phyloP scores from a whole-genome alignment of 2,888 invertebrate species.

The Eupithecia pulchellata region DNA sequence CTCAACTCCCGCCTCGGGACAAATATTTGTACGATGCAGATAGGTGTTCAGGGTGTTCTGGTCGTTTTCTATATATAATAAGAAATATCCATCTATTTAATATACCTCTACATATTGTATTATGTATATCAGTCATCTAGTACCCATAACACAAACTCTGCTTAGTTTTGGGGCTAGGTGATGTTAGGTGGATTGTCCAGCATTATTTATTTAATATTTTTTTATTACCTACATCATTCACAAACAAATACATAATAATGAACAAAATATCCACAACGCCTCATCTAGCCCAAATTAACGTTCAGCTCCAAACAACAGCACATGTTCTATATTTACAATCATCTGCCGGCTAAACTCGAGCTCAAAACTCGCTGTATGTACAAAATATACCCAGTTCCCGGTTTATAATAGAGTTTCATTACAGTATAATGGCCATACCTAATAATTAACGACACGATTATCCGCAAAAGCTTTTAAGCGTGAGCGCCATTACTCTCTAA shows the following conservation, averaged over 20 bases:
- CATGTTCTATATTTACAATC: conserved; percentile 27
- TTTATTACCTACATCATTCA: too few species aligned
- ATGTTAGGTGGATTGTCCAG: too few species aligned
- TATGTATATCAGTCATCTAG: too few species aligned
- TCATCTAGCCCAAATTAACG: conserved; percentile 20
- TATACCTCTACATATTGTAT: too few species aligned
- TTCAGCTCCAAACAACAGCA: neutral
- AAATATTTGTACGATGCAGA: too few species aligned
- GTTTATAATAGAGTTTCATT: conserved; percentile 58
- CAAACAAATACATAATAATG: neutral
- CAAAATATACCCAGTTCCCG: conserved; percentile 31
- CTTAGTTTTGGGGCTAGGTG: too few species aligned
- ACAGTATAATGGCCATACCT: conserved; percentile 55
- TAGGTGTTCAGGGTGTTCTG: too few species aligned
- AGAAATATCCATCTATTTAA: too few species aligned
- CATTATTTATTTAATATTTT: too few species aligned
- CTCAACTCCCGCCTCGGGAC: too few species aligned
- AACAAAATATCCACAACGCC: neutral
- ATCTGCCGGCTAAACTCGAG: conserved; percentile 28
- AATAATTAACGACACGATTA: conserved; percentile 70
- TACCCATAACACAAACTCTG: too few species aligned
- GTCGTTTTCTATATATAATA: too few species aligned
- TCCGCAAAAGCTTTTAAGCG: conserved; percentile 74
- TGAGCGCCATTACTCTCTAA: conserved; percentile 58
- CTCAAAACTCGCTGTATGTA: conserved; percentile 28